Evolutionary conservation across 1,140 invertebrate genomes (phyloP).

Genomic region (Wasmannia auropunctata): DNA sequence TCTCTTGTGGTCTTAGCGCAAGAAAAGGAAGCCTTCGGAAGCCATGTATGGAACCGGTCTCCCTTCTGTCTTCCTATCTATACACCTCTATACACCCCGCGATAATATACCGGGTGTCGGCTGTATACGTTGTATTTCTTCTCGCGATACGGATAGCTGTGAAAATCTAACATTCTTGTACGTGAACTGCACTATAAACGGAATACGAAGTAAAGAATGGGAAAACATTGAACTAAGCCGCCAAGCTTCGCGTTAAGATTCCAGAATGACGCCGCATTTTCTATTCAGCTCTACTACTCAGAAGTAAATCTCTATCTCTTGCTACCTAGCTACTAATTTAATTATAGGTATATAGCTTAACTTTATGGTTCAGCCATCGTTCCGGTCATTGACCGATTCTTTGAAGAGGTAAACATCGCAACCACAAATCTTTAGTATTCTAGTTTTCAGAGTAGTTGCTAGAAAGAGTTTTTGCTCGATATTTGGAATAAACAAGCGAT

Average conservation of each 20-base stretch:
- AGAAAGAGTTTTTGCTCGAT: no score
- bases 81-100: slow-evolving; percentile 75
- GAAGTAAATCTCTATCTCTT: not conserved
- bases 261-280: slow-evolving; percentile 55
- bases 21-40: slow-evolving; percentile 83
- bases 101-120: slow-evolving; percentile 84
- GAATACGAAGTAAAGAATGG: not conserved
- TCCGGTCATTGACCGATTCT: not conserved
- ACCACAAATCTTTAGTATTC: not conserved
- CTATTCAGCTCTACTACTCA: not conserved
- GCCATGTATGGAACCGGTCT: slow-evolving; percentile 86
- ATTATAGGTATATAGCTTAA: not conserved
- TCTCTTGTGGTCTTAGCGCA: slow-evolving; percentile 82
- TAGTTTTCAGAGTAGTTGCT: not conserved
- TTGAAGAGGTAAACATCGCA: not conserved
- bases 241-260: slow-evolving; percentile 60
- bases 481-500: no score
- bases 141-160: slow-evolving; percentile 66
- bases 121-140: slow-evolving; percentile 76
- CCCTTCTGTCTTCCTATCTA: slow-evolving; percentile 81
- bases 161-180: slow-evolving; percentile 59
- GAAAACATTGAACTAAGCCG: slow-evolving; percentile 24
- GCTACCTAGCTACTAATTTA: not conserved
- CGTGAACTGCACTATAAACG: not conserved
- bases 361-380: not conserved